Conservation (phyloP, 2,113 vertebrate species). For the Cryptoleucopteryx plumbea region DNA sequence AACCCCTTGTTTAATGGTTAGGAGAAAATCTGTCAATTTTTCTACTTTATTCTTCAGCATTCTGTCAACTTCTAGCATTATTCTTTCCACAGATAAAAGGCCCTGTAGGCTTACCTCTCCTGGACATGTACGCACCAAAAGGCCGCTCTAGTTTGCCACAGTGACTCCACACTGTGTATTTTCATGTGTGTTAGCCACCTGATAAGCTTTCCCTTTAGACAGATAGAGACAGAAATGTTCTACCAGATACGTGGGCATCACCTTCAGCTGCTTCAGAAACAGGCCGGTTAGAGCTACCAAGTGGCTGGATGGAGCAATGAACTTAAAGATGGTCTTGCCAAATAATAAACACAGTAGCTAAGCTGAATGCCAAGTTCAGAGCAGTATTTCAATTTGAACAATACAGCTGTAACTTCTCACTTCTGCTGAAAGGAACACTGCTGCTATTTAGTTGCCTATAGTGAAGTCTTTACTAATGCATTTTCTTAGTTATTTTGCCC, state of each 20-base stretch:
- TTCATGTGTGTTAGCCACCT: neutral
- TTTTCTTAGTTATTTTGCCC: neutral
- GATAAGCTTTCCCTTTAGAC: neutral
- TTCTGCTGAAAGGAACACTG: neutral
- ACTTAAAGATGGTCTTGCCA: neutral
- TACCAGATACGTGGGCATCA: neutral
- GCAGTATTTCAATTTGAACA: neutral
- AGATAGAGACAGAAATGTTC: neutral
- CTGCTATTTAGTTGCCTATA: neutral
- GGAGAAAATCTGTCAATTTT: neutral
- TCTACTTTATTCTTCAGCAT: neutral
- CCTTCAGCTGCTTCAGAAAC: neutral
- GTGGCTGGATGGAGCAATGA: neutral
- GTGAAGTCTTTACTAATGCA: neutral
- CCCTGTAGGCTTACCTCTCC: neutral
- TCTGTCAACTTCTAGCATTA: neutral
- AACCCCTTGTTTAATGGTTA: neutral
- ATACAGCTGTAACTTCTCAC: neutral
- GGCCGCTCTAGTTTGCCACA: neutral
- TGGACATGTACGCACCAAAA: neutral
- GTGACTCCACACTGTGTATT: neutral
- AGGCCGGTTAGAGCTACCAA: neutral
- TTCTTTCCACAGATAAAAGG: neutral
- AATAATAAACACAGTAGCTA: neutral
- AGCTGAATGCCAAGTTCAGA: neutral